Percentiles rank a stretch among this genome's conserved stretches.
phyloP scores from a whole-genome alignment of 2,113 vertebrate genomes.

The Garra rufa region DNA sequence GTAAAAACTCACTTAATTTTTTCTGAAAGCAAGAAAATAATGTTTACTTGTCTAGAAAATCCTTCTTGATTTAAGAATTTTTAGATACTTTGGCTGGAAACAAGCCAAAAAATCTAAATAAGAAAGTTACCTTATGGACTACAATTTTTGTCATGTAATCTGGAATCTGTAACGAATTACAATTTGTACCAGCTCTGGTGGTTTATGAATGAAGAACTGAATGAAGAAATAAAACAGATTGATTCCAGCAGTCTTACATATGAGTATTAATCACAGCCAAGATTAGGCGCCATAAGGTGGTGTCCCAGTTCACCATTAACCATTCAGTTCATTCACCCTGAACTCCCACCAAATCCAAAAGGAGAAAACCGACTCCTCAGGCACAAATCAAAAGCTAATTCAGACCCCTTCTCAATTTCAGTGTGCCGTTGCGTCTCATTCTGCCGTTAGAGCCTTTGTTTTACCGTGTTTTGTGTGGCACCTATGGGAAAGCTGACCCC shows the following conservation, averaged over 20 bases:
- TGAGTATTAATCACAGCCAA: neutral
- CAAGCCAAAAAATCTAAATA: too few species aligned
- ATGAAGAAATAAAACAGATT: neutral
- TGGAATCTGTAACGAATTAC: too few species aligned
- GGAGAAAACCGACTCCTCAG: conserved; percentile 28
- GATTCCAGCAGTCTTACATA: neutral
- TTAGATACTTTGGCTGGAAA: too few species aligned
- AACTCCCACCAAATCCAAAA: conserved; percentile 29
- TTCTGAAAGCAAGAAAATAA: too few species aligned
- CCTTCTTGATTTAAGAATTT: too few species aligned
- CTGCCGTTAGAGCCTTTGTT: conserved; percentile 45
- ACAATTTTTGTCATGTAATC: too few species aligned
- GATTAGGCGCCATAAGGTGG: neutral
- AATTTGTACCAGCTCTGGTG: too few species aligned
- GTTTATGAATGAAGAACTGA: neutral
- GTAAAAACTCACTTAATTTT: too few species aligned
- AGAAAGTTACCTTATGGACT: too few species aligned
- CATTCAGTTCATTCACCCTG: neutral
- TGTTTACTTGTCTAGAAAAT: too few species aligned
- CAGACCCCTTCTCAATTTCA: neutral
- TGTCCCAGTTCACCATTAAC: neutral
- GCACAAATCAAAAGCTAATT: conserved; percentile 44
- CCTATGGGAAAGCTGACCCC: conserved; percentile 56
- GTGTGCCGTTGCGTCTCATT: conserved; percentile 6
- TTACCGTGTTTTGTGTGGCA: conserved; percentile 31